These are phyloP conservation scores for Amia ocellicauda DNA, from an alignment of 2,113 vertebrate species.

Conservation along the genomic window DNA sequence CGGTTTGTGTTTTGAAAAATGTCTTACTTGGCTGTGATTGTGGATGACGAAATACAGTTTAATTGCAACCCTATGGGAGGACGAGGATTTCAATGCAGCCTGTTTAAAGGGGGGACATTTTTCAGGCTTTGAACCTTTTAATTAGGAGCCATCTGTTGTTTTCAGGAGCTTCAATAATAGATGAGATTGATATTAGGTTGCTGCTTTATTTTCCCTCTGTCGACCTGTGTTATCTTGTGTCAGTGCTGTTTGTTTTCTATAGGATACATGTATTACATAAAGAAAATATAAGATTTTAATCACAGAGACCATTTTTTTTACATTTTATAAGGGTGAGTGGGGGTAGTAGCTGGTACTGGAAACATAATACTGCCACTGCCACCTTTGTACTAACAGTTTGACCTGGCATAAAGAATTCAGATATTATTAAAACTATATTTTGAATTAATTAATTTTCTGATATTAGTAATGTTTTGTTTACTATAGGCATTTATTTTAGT, in stretches of 20 bases:
- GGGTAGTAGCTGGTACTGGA: background rate
- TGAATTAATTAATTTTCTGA: too few species aligned
- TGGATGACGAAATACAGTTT: background rate
- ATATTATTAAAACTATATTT: too few species aligned
- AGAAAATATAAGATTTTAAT: conserved; percentile 7
- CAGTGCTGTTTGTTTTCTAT: conserved; percentile 7
- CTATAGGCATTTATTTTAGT: too few species aligned
- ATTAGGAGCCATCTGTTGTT: conserved; percentile 4
- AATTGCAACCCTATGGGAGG: background rate
- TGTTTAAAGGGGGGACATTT: background rate
- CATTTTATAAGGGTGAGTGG: background rate
- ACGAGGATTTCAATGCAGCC: background rate
- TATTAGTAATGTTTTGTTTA: too few species aligned
- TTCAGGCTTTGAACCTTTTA: background rate
- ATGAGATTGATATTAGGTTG: background rate
- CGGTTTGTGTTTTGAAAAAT: too few species aligned
- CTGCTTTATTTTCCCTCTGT: background rate
- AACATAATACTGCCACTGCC: background rate
- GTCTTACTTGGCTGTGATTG: background rate
- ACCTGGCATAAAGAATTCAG: too few species aligned
- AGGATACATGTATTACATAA: background rate
- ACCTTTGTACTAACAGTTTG: too few species aligned
- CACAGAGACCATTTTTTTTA: background rate
- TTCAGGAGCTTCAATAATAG: background rate
- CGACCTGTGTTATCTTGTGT: background rate